These are phyloP conservation scores for Drosophila pruinosa DNA, from an alignment of 1,140 invertebrate species.

Conservation along the genomic window DNA sequence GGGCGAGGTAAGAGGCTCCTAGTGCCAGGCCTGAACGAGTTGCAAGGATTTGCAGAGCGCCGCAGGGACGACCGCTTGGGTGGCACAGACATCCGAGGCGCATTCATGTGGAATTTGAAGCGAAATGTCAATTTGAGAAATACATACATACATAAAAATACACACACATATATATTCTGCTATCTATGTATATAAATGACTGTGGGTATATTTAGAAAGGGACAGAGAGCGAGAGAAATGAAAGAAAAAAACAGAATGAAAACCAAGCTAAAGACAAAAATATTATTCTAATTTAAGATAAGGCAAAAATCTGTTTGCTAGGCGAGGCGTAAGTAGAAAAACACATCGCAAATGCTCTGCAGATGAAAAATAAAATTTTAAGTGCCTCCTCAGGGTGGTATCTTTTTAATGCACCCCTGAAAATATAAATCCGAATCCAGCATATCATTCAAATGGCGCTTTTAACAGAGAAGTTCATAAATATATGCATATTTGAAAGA, in stretches of 20 bases:
- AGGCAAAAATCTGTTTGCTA: constrained; percentile 72
- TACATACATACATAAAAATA: constrained; percentile 37
- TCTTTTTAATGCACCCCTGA: constrained; percentile 5
- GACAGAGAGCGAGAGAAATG: constrained; percentile 3
- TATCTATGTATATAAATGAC: constrained; percentile 20
- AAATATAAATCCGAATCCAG: neutral
- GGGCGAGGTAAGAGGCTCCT: constrained; percentile 48
- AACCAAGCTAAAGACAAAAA: constrained; percentile 57
- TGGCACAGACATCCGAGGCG: constrained; percentile 71
- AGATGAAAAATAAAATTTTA: constrained; percentile 37
- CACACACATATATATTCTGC: neutral
- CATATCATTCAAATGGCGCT: constrained; percentile 6
- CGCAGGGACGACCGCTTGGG: constrained; percentile 61
- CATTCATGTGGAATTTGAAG: constrained; percentile 81
- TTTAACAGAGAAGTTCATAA: neutral
- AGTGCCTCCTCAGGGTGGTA: constrained; percentile 52
- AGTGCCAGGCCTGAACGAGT: constrained; percentile 59
- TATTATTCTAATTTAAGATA: constrained; percentile 81
- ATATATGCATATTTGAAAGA: constrained; percentile 14
- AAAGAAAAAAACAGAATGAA: constrained; percentile 1
- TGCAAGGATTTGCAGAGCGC: constrained; percentile 77
- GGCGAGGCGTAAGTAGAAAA: constrained; percentile 14
- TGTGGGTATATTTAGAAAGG: neutral
- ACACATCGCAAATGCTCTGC: constrained; percentile 28
- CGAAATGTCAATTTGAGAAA: constrained; percentile 76